These are phyloP conservation scores for Sesamia inferens DNA, from an alignment of 2,888 invertebrate genomes.

Conservation along the genomic window DNA sequence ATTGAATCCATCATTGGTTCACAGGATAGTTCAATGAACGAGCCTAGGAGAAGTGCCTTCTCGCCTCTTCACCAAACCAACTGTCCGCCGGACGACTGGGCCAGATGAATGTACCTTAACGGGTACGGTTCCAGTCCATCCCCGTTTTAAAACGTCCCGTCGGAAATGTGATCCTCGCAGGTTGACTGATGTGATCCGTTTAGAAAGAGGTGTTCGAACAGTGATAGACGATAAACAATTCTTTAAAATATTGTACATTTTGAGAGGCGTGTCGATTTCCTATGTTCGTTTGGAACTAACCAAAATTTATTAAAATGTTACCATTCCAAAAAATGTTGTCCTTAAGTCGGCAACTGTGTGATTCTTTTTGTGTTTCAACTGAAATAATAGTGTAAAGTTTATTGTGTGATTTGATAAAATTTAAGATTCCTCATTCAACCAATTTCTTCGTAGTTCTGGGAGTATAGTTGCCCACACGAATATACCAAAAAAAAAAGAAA, in stretches of 20 bases:
- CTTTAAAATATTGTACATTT: constrained; percentile 55
- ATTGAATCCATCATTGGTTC: constrained; percentile 91
- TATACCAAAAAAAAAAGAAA: constrained; percentile 4
- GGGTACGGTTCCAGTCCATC: constrained; percentile 78
- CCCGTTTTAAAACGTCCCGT: constrained; percentile 76
- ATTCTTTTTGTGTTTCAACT: constrained; percentile 12
- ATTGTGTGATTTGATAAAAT: neutral
- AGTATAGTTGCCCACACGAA: constrained; percentile 5
- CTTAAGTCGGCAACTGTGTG: constrained; percentile 14
- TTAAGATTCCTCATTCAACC: neutral
- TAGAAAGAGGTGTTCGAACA: constrained; percentile 63
- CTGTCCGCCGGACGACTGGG: constrained; percentile 90
- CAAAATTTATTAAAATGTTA: constrained; percentile 47
- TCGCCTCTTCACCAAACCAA: constrained; percentile 90
- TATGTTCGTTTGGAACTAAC: constrained; percentile 37
- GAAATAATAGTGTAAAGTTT: constrained; percentile 1
- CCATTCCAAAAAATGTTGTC: constrained; percentile 25
- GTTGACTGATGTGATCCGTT: constrained; percentile 68
- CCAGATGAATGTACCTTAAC: constrained; percentile 90
- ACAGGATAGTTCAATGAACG: constrained; percentile 76
- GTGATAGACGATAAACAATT: constrained; percentile 59
- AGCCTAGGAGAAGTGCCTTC: constrained; percentile 90
- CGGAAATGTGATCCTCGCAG: constrained; percentile 65
- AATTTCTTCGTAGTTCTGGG: neutral
- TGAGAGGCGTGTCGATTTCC: constrained; percentile 31